A percentile compares a stretch with the other conserved stretches of the same genome.
Evolutionary conservation across 2,113 vertebrate species (phyloP).

Genomic region (Chlorodrepanis virens): DNA sequence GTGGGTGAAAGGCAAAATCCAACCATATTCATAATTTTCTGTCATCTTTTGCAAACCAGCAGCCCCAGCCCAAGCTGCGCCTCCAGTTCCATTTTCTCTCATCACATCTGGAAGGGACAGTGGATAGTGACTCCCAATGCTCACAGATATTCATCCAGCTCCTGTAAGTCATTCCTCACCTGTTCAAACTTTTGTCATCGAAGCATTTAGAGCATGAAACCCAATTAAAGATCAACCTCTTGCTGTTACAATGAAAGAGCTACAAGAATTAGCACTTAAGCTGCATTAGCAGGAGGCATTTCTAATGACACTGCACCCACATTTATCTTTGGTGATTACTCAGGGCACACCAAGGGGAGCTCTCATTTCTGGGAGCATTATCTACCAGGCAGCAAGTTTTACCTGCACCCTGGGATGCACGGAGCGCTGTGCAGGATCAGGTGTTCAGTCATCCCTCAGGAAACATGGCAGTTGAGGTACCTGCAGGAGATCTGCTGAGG

Average conservation of each 20-base stretch:
- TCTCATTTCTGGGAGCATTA: neutral
- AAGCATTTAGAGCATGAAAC: conserved; percentile 71
- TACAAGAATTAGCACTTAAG: conserved; percentile 70
- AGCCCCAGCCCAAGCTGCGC: neutral
- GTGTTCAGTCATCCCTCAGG: neutral
- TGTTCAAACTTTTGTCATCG: conserved; percentile 59
- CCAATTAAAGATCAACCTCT: conserved; percentile 65
- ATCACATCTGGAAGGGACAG: neutral
- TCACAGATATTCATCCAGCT: neutral
- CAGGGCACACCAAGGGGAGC: neutral
- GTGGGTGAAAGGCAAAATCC: neutral
- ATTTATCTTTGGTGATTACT: conserved; percentile 40
- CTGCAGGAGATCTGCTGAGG: neutral
- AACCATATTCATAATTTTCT: accelerated
- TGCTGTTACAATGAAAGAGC: conserved; percentile 47
- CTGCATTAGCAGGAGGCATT: conserved; percentile 45
- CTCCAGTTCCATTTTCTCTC: neutral
- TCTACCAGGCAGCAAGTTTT: neutral
- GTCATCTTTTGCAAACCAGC: neutral
- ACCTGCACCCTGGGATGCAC: neutral
- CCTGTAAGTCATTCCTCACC: conserved; percentile 49
- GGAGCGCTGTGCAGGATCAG: neutral
- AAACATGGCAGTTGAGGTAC: neutral
- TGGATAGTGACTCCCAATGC: neutral
- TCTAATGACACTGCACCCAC: conserved; percentile 21